Evolutionary conservation across 2,888 invertebrate genomes (phyloP), one percentile per base, ranked within the genome.

Genomic region (Suillia variegata): DNA sequence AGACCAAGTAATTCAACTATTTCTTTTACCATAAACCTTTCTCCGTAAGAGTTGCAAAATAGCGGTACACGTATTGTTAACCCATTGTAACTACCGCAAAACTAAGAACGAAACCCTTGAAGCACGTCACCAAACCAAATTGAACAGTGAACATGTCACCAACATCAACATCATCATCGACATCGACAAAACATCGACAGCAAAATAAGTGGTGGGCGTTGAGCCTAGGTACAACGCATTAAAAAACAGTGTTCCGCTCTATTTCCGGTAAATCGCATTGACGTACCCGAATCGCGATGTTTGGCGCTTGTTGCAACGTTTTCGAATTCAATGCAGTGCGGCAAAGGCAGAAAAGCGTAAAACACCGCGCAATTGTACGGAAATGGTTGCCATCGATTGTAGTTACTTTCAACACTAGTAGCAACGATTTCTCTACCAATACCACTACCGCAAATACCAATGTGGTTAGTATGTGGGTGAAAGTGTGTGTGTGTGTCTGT

Each of bases 171-270:
- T 8, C 38, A 38, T 8, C n/a, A 38, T n/a, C 12, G 31, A 12
- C 31, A 31, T 8, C 31, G 31, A 12, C 31, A 8, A 12, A 12
- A 12, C 31, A 8, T 6, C 31, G 31, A 12, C 31, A 31, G 12
- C 31, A 31, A 31, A 31, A 31, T 8, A 6, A 31, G 12, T 31
- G 6, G 12, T n/a, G n/a, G 31, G 31, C 31, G n/a, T n/a, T 5
- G n/a, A 38, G 6, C 38, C n/a, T n/a, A n/a, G n/a, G 38, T 4
- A 13, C 38, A 38, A 4, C 6, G 15, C 38, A 38, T 4, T 13
- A 38, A n/a, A 38, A 38, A 38, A 38, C n/a, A n/a, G n/a, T n/a
- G n/a, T 38, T 38, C 38, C 38, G 38, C 38, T 38, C 38, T n/a
- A 38, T n/a, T 38, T 38, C 38, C 38, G 38, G 38, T n/a, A 38